Evolutionary conservation across 2,113 vertebrate species (phyloP), one percentile per base, ranked within the genome.

Genomic region (Arothron firmamentum): DNA sequence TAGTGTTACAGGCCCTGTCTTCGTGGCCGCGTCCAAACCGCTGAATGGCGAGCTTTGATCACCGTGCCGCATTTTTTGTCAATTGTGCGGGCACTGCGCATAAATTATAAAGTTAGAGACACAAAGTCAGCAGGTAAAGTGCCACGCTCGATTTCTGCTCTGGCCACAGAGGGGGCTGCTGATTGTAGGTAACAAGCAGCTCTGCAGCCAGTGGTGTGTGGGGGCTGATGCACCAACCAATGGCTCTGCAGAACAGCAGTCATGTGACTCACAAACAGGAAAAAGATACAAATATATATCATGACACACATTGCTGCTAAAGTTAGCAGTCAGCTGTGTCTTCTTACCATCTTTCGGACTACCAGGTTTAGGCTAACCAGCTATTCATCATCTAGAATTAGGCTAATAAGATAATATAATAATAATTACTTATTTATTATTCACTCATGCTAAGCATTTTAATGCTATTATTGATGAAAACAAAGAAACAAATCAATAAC

Each of bases 1-100:
- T 91, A 92, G 84, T 83, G 83, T 86, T 90, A 90, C 90, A 91
- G 89, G 86, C 76, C 88, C 84, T 77, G 87, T 89, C 87, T 89
- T 91, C 85, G 70, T 88, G 88, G 90, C 87, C 84, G 88, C 85
- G 90, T 88, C 88, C 87, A 81, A 81, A 76, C 87, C 77, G 72
- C 83, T 91, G 88, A 90, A 88, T 62, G 70, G 64, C 66, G 74
- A 2, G 65, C 90, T 92, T 91, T 92, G 90, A 92, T 92, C 90
- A 91, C 47, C 5, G 28, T 7, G 47, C 79, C 71, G 75, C 78
- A 72, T 85, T 86, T 47, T 90, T 85, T 90, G 87, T 90, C 88
- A 87, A 90, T 90, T 86, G 88, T 76, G 69, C 60, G 81, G 79
- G 82, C 78, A 88, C 87, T 79, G 60, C 58, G 86, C 86, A 89